phyloP scores from a whole-genome alignment of 2,797 vertebrate species.

The Tenualosa thibaudeaui region DNA sequence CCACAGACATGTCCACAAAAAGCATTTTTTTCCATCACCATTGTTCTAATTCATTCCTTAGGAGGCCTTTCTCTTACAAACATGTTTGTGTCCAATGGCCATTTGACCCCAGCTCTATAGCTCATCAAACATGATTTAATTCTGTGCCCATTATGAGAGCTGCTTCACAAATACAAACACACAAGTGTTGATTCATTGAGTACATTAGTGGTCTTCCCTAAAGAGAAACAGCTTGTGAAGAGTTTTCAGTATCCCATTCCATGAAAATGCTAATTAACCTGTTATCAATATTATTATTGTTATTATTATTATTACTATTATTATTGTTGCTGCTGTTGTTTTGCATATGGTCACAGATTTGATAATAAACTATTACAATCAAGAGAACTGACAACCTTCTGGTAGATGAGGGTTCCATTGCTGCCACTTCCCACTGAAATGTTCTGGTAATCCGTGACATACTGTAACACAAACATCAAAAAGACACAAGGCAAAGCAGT shows the following conservation, averaged over 20 bases:
- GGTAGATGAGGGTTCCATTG: constrained; percentile 77
- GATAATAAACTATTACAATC: background rate
- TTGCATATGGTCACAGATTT: background rate
- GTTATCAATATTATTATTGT: background rate
- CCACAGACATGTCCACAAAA: too few species aligned
- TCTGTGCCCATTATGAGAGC: background rate
- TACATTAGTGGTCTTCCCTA: background rate
- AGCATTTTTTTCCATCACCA: background rate
- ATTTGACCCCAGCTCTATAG: background rate
- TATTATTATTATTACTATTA: too few species aligned
- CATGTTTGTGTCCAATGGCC: background rate
- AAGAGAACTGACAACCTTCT: constrained; percentile 78
- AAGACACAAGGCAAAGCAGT: constrained; percentile 16
- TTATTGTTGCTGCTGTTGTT: background rate
- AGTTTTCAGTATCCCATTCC: background rate
- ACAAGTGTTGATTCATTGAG: background rate
- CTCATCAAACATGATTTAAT: background rate
- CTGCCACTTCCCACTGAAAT: constrained; percentile 74
- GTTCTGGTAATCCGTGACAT: constrained; percentile 84
- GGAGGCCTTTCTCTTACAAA: background rate
- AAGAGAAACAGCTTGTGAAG: background rate
- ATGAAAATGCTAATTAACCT: background rate
- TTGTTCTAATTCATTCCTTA: background rate
- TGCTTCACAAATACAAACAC: background rate
- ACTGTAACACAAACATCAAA: constrained; percentile 72